phyloP scores from a whole-genome alignment of 2,113 vertebrate species.

The Lipotes vexillifer region DNA sequence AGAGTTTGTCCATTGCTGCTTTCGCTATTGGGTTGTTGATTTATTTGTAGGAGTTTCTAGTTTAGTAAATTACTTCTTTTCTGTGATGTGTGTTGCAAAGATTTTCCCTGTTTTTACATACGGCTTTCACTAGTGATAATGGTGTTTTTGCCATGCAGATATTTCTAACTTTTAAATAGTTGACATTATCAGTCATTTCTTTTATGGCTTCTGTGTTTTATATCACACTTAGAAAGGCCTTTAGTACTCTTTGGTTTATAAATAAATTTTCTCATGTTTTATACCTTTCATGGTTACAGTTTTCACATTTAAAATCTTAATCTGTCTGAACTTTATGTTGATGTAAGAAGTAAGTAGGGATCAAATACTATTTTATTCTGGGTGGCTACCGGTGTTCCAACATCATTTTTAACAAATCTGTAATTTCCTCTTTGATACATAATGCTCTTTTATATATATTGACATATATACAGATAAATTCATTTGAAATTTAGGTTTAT shows the following conservation, averaged over 20 bases:
- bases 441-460: background rate
- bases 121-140: background rate
- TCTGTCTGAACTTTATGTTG: background rate
- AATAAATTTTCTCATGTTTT: background rate
- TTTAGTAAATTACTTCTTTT: background rate
- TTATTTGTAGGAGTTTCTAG: background rate
- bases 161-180: background rate
- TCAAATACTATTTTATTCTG: background rate
- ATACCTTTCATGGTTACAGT: background rate
- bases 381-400: background rate
- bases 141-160: background rate
- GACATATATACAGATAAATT: background rate
- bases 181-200: background rate
- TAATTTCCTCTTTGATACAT: background rate
- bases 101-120: background rate
- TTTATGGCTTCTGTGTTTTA: background rate
- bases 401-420: background rate
- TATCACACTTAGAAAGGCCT: background rate
- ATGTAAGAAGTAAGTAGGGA: background rate
- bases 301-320: background rate
- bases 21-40: background rate
- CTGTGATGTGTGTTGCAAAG: background rate
- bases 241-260: background rate
- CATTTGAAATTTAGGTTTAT: background rate
- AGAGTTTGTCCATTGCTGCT: background rate